Evolutionary conservation across 2,888 invertebrate genomes (phyloP).

Genomic region (Hyppa rectilinea): DNA sequence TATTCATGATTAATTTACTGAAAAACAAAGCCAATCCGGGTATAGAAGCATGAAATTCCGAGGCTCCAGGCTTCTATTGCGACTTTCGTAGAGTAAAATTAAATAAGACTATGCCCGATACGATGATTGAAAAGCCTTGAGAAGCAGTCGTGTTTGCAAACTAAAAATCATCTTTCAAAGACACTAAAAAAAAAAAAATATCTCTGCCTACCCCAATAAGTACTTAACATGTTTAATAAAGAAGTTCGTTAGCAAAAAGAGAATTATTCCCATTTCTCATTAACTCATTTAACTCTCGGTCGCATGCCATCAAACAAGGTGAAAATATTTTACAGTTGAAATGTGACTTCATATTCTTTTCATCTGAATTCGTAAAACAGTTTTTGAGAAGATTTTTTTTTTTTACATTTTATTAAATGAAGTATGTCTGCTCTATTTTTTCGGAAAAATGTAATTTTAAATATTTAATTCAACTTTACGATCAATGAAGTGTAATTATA

Average conservation of each 20-base stretch:
- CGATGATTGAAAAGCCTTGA: too few species aligned
- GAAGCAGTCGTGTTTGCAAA: too few species aligned
- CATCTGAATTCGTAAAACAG: constrained; percentile 34
- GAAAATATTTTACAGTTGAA: constrained; percentile 37
- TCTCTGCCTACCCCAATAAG: background rate
- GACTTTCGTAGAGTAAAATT: too few species aligned
- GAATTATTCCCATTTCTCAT: constrained; percentile 42
- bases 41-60: too few species aligned
- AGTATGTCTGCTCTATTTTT: too few species aligned
- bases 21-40: too few species aligned
- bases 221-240: constrained; percentile 16
- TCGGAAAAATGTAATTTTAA: background rate
- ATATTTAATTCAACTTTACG: background rate
- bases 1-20: too few species aligned
- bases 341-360: constrained; percentile 32
- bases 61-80: too few species aligned
- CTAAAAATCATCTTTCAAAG: background rate
- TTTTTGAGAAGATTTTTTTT: background rate
- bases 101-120: too few species aligned
- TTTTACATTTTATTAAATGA: background rate
- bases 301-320: background rate
- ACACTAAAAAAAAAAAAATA: background rate
- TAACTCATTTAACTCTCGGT: background rate
- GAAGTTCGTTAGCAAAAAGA: constrained; percentile 28
- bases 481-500: background rate